A percentile compares a stretch with the other conserved stretches of the same genome.
phyloP scores from a whole-genome alignment of 2,113 vertebrate genomes.

The Passer domesticus region DNA sequence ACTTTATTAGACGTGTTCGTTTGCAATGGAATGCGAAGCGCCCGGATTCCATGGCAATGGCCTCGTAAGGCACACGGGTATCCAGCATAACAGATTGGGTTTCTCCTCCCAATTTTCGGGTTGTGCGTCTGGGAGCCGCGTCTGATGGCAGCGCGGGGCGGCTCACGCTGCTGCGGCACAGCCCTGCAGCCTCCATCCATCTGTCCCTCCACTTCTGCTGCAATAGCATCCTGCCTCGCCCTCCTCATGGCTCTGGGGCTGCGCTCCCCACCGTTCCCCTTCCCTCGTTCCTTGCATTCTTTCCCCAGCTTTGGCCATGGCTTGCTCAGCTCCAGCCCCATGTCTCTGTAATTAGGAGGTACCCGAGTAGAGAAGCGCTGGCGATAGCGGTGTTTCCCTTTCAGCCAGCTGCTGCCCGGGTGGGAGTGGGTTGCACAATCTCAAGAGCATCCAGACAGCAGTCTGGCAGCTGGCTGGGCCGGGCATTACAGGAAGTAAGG shows the following conservation, averaged over 20 bases:
- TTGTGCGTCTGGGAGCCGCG: neutral
- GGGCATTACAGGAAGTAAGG: fast-evolving
- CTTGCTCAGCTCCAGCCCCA: fast-evolving
- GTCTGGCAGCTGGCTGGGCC: neutral
- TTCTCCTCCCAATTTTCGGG: constrained; percentile 1
- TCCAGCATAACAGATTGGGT: constrained; percentile 21
- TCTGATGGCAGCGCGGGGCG: constrained; percentile 25
- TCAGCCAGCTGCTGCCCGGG: neutral
- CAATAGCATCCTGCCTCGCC: neutral
- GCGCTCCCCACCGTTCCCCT: neutral
- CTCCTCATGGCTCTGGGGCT: fast-evolving
- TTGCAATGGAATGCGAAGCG: constrained; percentile 6
- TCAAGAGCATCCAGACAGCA: fast-evolving
- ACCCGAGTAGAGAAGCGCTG: fast-evolving
- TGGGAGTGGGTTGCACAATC: neutral
- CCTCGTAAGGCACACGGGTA: neutral
- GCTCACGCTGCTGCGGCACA: neutral
- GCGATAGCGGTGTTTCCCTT: fast-evolving
- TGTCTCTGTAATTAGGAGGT: neutral
- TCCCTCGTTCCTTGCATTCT: neutral
- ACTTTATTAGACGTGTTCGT: constrained; percentile 39
- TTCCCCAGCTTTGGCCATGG: fast-evolving
- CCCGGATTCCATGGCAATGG: constrained; percentile 64
- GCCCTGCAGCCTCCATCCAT: neutral
- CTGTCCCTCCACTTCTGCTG: neutral